phyloP scores from a whole-genome alignment of 2,113 vertebrate genomes.

The Ciconia boyciana region DNA sequence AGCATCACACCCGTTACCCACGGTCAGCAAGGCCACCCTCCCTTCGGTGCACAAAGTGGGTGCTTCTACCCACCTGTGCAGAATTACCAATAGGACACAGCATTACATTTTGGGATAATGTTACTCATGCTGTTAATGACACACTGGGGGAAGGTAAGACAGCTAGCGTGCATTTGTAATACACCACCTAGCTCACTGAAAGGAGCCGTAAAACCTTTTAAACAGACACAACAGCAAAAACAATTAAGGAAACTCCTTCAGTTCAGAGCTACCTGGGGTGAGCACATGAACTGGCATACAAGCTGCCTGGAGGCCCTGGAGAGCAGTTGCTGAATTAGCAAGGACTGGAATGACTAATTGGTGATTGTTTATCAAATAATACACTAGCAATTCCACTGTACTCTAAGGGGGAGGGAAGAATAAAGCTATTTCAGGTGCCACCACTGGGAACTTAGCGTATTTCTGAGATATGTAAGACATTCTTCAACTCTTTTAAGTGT shows the following conservation, averaged over 20 bases:
- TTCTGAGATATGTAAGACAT: neutral
- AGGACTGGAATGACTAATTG: conserved; percentile 44
- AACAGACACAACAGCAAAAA: conserved; percentile 44
- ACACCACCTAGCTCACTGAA: neutral
- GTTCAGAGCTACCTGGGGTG: conserved; percentile 35
- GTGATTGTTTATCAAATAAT: conserved; percentile 58
- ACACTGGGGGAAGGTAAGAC: neutral
- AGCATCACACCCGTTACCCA: neutral
- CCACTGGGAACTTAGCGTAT: conserved; percentile 33
- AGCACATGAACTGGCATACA: conserved; percentile 20
- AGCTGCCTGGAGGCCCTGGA: conserved; percentile 33
- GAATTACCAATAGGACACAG: neutral
- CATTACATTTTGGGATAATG: neutral
- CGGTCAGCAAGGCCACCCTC: neutral
- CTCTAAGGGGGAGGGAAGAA: neutral
- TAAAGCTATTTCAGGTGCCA: conserved; percentile 34
- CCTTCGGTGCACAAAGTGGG: neutral
- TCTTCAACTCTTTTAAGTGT: conserved; percentile 25
- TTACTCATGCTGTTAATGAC: neutral
- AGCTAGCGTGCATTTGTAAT: neutral
- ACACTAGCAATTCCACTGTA: neutral
- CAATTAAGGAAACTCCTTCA: conserved; percentile 53
- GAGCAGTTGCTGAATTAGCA: conserved; percentile 39
- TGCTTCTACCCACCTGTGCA: neutral
- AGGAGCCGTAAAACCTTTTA: conserved; percentile 32